Base-by-base conservation (phyloP, 2,888 invertebrate species). In the Spilosoma lubricipeda region DNA sequence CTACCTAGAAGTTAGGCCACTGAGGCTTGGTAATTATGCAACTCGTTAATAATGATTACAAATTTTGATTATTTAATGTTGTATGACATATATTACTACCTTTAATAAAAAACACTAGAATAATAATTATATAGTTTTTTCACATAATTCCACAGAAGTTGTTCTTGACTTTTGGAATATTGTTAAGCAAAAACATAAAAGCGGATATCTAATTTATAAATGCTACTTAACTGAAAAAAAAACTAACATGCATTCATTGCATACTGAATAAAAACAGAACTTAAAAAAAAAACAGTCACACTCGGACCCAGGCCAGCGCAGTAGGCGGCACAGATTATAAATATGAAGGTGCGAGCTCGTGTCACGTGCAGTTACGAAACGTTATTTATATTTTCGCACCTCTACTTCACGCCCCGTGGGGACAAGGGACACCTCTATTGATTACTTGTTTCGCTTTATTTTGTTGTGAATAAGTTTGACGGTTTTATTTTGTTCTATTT, bases 321-420 rank as follows among this genome's bases (percentile, higher is more conserved):
- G 86, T 81, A 83, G 86, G 81, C 82, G 86, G 86, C 76, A 80
- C 83, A 83, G 80, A 86, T 80, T 84, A 87, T 87, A 86, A 86
- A 87, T 86, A 84, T 82, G 77, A 83, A 87, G 86, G 86, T 85
- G 86, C 66, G 84, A 83, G 68, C 79, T 70, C 77, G 73, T 79
- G 87, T 87, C 87, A 87, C 71, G 59, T 73, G 79, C 87, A 87
- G 77, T 77, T 71, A 76, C 80, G 81, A 79, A 82, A 71, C 75
- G 81, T 81, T 80, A 86, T 87, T 81, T 86, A 84, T 86, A 86
- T 84, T 80, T 71, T 82, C 80, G 42, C 87, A 83, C 85, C 86
- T 84, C 82, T 80, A 81, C 79, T 79, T 82, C 84, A 80, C 85
- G 80, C 85, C 84, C 82, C 68, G 72, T 75, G 75, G 75, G 79